Evolutionary conservation across 2,888 invertebrate species (phyloP), one percentile per base, ranked within the genome.

Genomic region (Rhaphigaster nebulosa): DNA sequence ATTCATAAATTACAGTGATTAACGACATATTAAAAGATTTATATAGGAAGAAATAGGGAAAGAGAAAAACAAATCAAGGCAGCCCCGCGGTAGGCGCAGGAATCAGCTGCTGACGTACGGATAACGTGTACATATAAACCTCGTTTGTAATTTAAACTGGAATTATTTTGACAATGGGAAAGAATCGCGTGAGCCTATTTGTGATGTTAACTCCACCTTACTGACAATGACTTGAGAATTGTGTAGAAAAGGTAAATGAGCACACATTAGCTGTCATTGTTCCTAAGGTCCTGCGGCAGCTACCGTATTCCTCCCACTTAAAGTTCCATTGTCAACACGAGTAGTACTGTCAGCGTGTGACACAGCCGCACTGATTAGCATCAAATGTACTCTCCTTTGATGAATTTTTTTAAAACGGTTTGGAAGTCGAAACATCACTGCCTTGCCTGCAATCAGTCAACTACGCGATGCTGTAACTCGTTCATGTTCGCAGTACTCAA

Each of bases 71-170:
- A n/a, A n/a, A n/a, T n/a, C n/a, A n/a, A n/a, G 10, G 8, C 4
- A 56, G 26, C 5, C 2, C 13, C 52, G 52, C 52, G 52, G 52
- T 52, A 52, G 45, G 10, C n/a, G 10, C 10, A 6, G 45, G 45
- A 6, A 45, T 45, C 45, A 52, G 20, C 23, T 23, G 18, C 29
- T 18, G 10, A 2, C 65, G 15, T 34, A 18, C 15, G 29, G 1
- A 65, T 5, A 65, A 65, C n/a, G n/a, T n/a, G n/a, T 65, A 65
- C 29, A 29, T 34, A 29, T 29, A 29, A 29, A 65, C 65, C 65
- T 65, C 65, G 65, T 65, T 65, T 65, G 65, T 29, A 65, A 65
- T 65, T 65, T 34, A 65, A 65, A 65, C 65, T 65, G 29, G 29
- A 34, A 29, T 34, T 65, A 65, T 65, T 29, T 65, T 29, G 65